Conservation (phyloP, 1,140 invertebrate genomes). For the Atopsyche davidsoni region DNA sequence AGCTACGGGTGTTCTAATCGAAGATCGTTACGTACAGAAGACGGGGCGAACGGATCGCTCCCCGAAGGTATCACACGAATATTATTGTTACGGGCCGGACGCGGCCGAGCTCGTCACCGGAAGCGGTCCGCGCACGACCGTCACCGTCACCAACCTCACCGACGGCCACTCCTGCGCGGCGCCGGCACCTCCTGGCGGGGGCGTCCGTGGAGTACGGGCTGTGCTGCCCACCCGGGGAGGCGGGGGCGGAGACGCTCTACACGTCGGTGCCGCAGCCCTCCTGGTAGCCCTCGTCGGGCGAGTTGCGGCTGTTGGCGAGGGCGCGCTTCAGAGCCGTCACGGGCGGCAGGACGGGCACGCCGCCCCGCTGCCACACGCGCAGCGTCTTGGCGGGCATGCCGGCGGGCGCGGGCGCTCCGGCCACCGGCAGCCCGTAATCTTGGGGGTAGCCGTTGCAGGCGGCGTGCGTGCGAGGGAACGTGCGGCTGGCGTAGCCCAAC, state of each 20-base stretch:
- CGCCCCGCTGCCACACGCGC: slow-evolving; percentile 77
- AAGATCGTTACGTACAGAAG: slow-evolving; percentile 30
- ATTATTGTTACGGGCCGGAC: slow-evolving; percentile 13
- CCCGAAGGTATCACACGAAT: slow-evolving; percentile 25
- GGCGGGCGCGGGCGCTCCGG: slow-evolving; percentile 36
- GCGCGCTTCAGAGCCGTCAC: slow-evolving; percentile 75
- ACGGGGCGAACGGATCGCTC: slow-evolving; percentile 15
- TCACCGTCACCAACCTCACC: not conserved
- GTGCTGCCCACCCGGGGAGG: not conserved
- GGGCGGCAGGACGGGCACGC: slow-evolving; percentile 73
- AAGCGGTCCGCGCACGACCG: not conserved
- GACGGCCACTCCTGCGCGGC: not conserved
- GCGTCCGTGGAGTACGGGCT: slow-evolving; percentile 1
- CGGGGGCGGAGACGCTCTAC: slow-evolving; percentile 34
- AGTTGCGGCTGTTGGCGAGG: slow-evolving; percentile 70
- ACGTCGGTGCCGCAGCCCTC: slow-evolving; percentile 89
- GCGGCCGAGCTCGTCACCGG: not conserved
- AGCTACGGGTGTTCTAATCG: slow-evolving; percentile 27
- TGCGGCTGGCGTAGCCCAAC: slow-evolving; percentile 50
- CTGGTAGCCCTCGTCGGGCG: slow-evolving; percentile 85
- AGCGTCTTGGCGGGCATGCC: slow-evolving; percentile 65
- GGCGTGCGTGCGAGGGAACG: slow-evolving; percentile 47
- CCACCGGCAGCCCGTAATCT: slow-evolving; percentile 71
- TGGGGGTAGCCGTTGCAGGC: slow-evolving; percentile 56
- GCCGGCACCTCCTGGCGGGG: slow-evolving; percentile 1